Conservation (phyloP, 2,797 vertebrate species). For the Euphonia xanthogaster region DNA sequence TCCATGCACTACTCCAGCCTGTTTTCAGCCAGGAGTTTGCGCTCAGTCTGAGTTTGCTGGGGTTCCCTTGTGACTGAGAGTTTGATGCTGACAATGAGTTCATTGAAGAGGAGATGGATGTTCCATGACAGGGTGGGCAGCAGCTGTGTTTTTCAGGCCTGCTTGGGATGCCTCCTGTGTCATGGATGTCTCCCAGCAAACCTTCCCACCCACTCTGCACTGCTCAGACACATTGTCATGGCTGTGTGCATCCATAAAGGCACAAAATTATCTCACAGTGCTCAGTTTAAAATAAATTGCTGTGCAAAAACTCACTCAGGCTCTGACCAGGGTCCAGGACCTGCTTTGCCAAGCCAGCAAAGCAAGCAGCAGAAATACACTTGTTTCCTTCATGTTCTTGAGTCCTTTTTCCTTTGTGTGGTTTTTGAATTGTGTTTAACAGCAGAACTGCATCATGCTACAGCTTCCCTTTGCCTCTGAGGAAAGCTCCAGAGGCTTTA, state of each 20-base stretch:
- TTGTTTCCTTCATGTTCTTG: background rate
- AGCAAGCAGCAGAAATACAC: background rate
- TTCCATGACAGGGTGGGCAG: background rate
- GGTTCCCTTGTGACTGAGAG: background rate
- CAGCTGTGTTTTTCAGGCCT: background rate
- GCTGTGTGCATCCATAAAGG: background rate
- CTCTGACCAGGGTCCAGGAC: background rate
- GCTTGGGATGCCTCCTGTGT: background rate
- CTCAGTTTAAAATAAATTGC: background rate
- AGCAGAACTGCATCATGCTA: background rate
- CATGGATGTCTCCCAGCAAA: background rate
- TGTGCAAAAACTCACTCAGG: background rate
- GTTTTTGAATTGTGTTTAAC: background rate
- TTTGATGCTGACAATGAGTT: background rate
- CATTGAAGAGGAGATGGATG: background rate
- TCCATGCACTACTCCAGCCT: background rate
- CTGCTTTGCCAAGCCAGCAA: background rate
- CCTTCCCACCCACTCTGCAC: background rate
- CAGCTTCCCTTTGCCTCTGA: background rate
- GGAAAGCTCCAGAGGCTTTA: slow-evolving; percentile 23
- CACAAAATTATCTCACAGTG: background rate
- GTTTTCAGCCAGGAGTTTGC: background rate
- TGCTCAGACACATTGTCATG: background rate
- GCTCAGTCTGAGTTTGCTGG: background rate
- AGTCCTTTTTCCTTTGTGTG: background rate